Base-by-base conservation (phyloP, 2,113 vertebrate genomes). In the Proteles cristata region DNA sequence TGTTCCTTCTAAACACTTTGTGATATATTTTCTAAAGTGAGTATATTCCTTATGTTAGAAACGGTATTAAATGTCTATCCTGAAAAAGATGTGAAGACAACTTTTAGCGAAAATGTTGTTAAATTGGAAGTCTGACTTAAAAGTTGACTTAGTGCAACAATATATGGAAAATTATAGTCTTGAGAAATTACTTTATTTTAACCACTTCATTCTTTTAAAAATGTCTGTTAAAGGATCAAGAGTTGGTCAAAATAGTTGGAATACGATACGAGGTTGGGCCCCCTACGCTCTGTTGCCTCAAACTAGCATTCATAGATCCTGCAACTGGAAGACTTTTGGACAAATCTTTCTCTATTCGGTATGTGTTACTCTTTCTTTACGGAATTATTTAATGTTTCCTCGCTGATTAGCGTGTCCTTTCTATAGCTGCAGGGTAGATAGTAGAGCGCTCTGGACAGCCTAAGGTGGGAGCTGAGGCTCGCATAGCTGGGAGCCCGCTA, bases 231-330 rank as follows among this genome's bases (percentile, higher is more conserved):
- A 93, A 99, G 99, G 99, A 99, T 98, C 99, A 99, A 98, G 99
- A 99, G 98, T 99, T 99, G 98, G 99, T 99, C 84, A 99, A 99
- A 99, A 99, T 99, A 93, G 99, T 99, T 93, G 99, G 99, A 93
- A 99, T 99, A 98, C 99, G 99, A 68, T 99, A 99, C 0, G 99
- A 99, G 98, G 99, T 99, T 95, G 99, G 99, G 58, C 99, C 99
- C 92, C 99, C 99, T 73, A 99, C 99, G 0, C 97, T 99, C 8
- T 99, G 99, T 98, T 99, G 99, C 96, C 99, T 99, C 96, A 99
- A 99, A 97, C 99, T 99, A 94, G 99, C 99, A 0, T 99, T 99
- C 77, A 99, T 99, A 82, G 99, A 99, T 98, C 99, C 99, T 2
- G 99, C 99, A 91, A 99, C 99, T 0, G 99, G 99, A 65, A 99